Evolutionary conservation across 92 coral and sea anemone genomes (phyloP).

Genomic region (Palythoa grandis): DNA sequence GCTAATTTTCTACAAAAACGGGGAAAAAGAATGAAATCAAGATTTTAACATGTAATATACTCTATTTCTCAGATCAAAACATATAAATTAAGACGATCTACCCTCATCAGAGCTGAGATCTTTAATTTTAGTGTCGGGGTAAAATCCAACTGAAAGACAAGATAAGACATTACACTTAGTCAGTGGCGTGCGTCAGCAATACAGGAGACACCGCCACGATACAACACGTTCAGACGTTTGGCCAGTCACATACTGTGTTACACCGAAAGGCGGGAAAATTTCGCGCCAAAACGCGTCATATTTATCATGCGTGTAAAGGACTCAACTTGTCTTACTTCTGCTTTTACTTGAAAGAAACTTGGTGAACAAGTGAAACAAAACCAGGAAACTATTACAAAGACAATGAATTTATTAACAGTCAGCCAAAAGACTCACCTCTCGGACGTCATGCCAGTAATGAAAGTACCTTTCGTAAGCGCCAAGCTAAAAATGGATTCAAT

Average conservation of each 20-base stretch:
- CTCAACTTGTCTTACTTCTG: neutral
- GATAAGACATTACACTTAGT: too few species aligned
- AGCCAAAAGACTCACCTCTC: conserved; percentile 56
- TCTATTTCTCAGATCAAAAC: too few species aligned
- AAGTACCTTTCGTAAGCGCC: conserved; percentile 58
- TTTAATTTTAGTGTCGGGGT: too few species aligned
- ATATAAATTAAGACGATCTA: too few species aligned
- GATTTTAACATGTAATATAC: too few species aligned
- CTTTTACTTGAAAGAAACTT: neutral
- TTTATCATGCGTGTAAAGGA: neutral
- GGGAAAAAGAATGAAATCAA: too few species aligned
- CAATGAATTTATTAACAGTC: neutral
- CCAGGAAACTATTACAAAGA: neutral
- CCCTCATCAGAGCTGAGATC: too few species aligned
- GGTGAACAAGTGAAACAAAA: neutral
- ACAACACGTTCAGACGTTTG: neutral
- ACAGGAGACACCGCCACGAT: too few species aligned
- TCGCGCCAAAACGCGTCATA: neutral
- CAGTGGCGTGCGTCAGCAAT: too few species aligned
- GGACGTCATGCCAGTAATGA: conserved; percentile 52
- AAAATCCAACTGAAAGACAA: too few species aligned
- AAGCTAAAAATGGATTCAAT: conserved; percentile 40
- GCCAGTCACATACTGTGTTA: neutral
- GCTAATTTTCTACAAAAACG: too few species aligned
- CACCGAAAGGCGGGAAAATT: neutral